These are phyloP conservation scores for Melanaphis sacchari DNA, from an alignment of 1,140 invertebrate genomes.

Conservation along the genomic window DNA sequence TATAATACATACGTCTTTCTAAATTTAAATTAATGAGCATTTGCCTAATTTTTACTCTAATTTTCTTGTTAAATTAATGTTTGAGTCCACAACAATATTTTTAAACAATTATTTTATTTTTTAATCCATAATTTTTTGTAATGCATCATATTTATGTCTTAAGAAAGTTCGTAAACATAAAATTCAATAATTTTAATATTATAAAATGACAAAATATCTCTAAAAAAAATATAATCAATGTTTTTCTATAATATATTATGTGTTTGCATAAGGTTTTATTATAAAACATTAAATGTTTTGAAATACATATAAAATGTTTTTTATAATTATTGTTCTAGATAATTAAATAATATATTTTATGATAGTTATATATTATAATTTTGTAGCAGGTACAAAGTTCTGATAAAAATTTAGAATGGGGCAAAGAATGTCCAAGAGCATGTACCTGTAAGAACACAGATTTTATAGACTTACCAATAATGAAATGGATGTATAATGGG, in stretches of 20 bases:
- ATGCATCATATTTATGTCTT: not conserved
- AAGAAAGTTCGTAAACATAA: not conserved
- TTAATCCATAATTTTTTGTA: not conserved
- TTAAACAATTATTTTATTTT: not conserved
- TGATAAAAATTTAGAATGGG: slow-evolving; percentile 49
- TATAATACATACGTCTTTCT: not conserved
- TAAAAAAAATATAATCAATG: not conserved
- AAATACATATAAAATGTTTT: not conserved
- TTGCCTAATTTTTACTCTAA: not conserved
- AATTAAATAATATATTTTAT: not conserved
- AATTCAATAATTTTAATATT: not conserved
- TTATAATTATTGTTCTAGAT: not conserved
- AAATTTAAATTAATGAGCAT: not conserved
- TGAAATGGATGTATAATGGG: slow-evolving; percentile 59
- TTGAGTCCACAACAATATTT: too few species aligned
- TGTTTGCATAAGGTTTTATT: too few species aligned
- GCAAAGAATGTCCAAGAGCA: slow-evolving; percentile 64
- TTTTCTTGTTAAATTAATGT: not conserved
- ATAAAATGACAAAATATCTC: not conserved
- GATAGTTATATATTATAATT: not conserved
- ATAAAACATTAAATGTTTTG: too few species aligned
- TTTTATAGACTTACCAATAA: slow-evolving; percentile 65
- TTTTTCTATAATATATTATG: not conserved
- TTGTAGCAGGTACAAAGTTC: slow-evolving; percentile 11
- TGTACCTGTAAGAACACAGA: slow-evolving; percentile 66